These are phyloP conservation scores for Oreochromis mossambicus DNA, from an alignment of 2,797 vertebrate species.

Conservation along the genomic window DNA sequence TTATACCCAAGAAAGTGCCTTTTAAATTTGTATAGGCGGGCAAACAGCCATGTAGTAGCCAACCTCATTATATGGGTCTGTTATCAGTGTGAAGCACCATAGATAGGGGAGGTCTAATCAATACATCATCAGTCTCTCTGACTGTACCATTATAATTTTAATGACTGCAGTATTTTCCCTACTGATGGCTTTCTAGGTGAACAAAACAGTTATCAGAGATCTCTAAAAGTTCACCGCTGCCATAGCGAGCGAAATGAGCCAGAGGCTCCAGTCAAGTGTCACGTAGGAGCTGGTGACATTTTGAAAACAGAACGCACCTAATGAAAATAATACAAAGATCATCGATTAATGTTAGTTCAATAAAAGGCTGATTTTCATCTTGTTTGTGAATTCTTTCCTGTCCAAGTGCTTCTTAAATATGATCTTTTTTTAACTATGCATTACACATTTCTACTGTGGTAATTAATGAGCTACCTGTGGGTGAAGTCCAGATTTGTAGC, in stretches of 20 bases:
- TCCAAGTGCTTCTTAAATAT: background rate
- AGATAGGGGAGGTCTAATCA: slow-evolving; percentile 34
- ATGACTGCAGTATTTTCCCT: slow-evolving; percentile 63
- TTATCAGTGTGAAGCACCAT: background rate
- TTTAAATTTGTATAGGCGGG: background rate
- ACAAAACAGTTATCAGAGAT: slow-evolving; percentile 21
- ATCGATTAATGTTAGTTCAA: slow-evolving; percentile 16
- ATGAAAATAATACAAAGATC: slow-evolving; percentile 8
- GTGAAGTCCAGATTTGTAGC: background rate
- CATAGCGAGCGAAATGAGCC: background rate
- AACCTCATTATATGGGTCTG: background rate
- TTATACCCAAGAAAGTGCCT: background rate
- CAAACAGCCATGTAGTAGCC: background rate
- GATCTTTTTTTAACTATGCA: background rate
- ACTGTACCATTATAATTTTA: slow-evolving; percentile 70
- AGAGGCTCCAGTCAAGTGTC: slow-evolving; percentile 14
- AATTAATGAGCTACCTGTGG: background rate
- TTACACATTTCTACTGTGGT: background rate
- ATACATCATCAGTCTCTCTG: slow-evolving; percentile 53
- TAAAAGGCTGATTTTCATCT: background rate
- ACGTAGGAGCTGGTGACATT: slow-evolving; percentile 31
- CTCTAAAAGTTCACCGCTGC: slow-evolving; percentile 43
- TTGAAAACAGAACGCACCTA: slow-evolving; percentile 7
- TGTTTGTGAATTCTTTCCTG: background rate
- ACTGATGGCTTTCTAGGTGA: slow-evolving; percentile 44